Evolutionary conservation across 2,888 invertebrate genomes (phyloP), one percentile per base, ranked within the genome.

Genomic region (Drosophila emarginata): DNA sequence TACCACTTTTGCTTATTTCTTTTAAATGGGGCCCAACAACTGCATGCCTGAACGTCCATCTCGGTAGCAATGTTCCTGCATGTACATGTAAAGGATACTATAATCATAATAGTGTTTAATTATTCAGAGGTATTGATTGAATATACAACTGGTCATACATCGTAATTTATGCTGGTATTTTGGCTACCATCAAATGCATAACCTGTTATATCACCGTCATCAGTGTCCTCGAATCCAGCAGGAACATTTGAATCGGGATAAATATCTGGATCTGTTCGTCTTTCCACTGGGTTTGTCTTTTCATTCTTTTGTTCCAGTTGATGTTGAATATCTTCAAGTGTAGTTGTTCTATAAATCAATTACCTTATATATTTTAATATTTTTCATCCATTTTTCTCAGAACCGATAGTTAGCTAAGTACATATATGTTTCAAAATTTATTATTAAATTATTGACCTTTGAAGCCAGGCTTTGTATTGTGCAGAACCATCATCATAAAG

Each of bases 401-500:
- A n/a, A n/a, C n/a, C n/a, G n/a, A n/a, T n/a, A n/a, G n/a, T n/a
- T n/a, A n/a, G n/a, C n/a, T n/a, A n/a, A n/a, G n/a, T n/a, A n/a
- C n/a, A n/a, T n/a, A n/a, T n/a, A 23, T 23, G 23, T 23, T 2
- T 2, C 4, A 23, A 23, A 23, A 23, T 23, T 23, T 23, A 23
- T 23, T 28, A 28, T 9, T 23, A 52, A 6, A 32, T 54, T 9
- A 45, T 3, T 9, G 21, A 69, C 72, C 63, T 69, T 51, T 65
- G 28, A 7, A 72, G 60, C 72, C 72, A 72, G 14, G 58, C 59
- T 18, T 65, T 69, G n/a, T 72, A 72, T 9, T 56, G 59, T 4
- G 64, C 21, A 11, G 79, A 77, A 0, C 77, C 77, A 54, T 72
- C 64, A 11, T 76, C 77, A 21, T 56, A 67, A 1, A 77, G 57